phyloP scores from a whole-genome alignment of 1,140 invertebrate genomes.

The Goniozus legneri region DNA sequence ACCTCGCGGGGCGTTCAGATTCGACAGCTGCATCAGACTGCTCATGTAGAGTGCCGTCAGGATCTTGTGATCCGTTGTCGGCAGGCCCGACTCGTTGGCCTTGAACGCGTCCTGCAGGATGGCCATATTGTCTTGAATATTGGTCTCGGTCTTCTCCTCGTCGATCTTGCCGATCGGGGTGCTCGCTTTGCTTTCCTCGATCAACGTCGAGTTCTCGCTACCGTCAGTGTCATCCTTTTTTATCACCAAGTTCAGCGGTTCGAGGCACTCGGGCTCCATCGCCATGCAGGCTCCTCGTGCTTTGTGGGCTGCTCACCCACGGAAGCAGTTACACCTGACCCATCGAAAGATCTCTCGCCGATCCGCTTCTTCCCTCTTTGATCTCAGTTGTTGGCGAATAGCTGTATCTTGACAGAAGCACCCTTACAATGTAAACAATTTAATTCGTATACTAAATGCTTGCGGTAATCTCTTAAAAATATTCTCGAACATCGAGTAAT shows the following conservation, averaged over 20 bases:
- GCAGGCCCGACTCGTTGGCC: constrained; percentile 43
- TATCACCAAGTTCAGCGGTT: constrained; percentile 52
- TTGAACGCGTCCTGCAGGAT: constrained; percentile 47
- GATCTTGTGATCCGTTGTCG: constrained; percentile 57
- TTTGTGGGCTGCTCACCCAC: constrained; percentile 15
- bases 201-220: constrained; percentile 7
- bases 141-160: constrained; percentile 28
- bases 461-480: no score
- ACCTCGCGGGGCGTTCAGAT: constrained; percentile 35
- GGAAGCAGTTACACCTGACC: constrained; percentile 18
- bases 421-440: no score
- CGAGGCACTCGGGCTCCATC: constrained; percentile 53
- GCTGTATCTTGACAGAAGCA: no score
- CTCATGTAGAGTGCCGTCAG: constrained; percentile 62
- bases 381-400: no score
- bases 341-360: constrained; percentile 18
- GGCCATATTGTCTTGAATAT: constrained; percentile 41
- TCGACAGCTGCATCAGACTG: constrained; percentile 53
- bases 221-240: constrained; percentile 43
- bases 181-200: constrained; percentile 26
- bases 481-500: no score
- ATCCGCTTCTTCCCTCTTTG: background rate
- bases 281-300: constrained; percentile 25
- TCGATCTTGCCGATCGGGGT: constrained; percentile 21
- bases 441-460: no score